Base-by-base conservation (phyloP, 2,797 vertebrate species). In the Anolis apletophallus region DNA sequence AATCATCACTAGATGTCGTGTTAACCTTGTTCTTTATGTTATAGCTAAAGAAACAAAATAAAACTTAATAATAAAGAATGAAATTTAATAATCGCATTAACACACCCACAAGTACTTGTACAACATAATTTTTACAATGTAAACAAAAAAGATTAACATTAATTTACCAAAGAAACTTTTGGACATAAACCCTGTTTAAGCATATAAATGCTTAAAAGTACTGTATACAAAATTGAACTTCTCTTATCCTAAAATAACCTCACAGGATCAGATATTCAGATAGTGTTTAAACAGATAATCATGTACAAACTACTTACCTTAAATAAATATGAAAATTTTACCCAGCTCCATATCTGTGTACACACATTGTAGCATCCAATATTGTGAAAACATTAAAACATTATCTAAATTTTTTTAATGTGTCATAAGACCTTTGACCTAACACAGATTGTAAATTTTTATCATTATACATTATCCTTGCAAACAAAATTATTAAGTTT, bases 1-100 rank as follows among this genome's bases (percentile, higher is more conserved):
- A 64, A 40, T 73, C 23, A 73, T 80, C 29, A 34, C 19, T 84
- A 23, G 57, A 74, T 79, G 1, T 81, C 89, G 80, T 46, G 78
- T 34, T 81, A 88, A 81, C 11, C 81, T 88, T 81, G 84, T 57
- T 68, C 85, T 89, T 59, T 23, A 21, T 88, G 77, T 67, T 68
- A 57, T 80, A 75, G 10, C 71, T 57, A 52, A 11, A 21, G 2
- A 85, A 40, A 88, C 80, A 72, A 74, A 83, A 64, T 7, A 26
- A 88, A 82, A 80, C 81, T 80, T 89, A 67, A 75, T 89, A 67
- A 75, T 77, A 85, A 72, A 75, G 81, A 75, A 80, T 78, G 81
- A 86, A 76, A 54, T 81, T 67, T 81, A 55, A 10, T 26, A 52
- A 57, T 61, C 68, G 40, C 80, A 29, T 29, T 29, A n/a, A 46